These are phyloP conservation scores for Antechinus flavipes DNA, from an alignment of 2,113 vertebrate species.

Conservation along the genomic window DNA sequence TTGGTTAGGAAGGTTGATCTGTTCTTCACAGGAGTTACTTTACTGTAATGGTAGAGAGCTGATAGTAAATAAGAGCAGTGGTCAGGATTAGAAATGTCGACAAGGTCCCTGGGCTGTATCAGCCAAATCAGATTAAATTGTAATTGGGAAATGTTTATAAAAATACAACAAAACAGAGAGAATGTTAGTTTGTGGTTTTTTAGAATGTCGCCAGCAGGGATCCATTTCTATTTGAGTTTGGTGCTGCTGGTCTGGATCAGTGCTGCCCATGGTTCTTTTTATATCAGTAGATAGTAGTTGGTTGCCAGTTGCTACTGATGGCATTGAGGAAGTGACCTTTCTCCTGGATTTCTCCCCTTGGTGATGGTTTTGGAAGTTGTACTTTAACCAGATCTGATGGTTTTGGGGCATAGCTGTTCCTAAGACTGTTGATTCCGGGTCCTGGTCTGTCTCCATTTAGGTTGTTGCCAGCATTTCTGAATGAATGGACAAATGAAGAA, in stretches of 20 bases:
- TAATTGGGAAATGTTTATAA: not conserved
- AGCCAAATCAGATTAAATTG: not conserved
- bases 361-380: not conserved
- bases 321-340: not conserved
- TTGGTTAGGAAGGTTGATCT: not conserved
- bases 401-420: not conserved
- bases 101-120: not conserved
- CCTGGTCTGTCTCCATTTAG: not conserved
- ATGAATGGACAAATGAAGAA: not conserved
- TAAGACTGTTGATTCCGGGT: not conserved
- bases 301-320: not conserved
- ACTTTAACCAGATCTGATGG: not conserved
- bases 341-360: not conserved
- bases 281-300: not conserved
- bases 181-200: not conserved
- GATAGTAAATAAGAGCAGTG: not conserved
- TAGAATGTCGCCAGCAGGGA: not conserved
- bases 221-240: not conserved
- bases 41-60: not conserved
- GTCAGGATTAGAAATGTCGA: not conserved
- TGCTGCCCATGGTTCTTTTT: not conserved
- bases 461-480: not conserved
- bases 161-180: not conserved
- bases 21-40: not conserved
- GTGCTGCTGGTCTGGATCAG: not conserved